Percentiles rank a stretch among this genome's conserved stretches.
phyloP scores from a whole-genome alignment of 2,797 vertebrate species.

The Crenuchus spilurus region DNA sequence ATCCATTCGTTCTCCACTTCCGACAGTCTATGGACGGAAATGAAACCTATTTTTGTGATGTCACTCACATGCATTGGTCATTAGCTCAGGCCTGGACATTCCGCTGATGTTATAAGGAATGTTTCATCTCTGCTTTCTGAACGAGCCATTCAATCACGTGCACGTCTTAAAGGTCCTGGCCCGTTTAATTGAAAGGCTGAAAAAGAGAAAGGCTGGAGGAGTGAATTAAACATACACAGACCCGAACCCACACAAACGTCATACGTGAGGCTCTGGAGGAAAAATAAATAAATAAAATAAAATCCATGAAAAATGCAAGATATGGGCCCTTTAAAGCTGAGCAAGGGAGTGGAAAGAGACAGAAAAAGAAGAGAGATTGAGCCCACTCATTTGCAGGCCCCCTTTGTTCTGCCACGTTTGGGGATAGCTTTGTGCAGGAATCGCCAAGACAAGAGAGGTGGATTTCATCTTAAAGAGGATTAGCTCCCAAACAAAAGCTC shows the following conservation, averaged over 20 bases:
- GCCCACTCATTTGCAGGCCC: constrained; percentile 71
- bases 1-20: too few species aligned
- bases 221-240: too few species aligned
- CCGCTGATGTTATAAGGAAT: background rate
- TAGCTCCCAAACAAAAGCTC: constrained; percentile 62
- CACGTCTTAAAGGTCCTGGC: too few species aligned
- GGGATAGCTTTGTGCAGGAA: constrained; percentile 66
- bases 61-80: background rate
- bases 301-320: background rate
- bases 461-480: constrained; percentile 74
- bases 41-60: too few species aligned
- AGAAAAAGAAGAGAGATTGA: constrained; percentile 67
- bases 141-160: background rate
- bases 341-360: background rate
- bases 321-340: background rate
- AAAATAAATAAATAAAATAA: too few species aligned
- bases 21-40: too few species aligned
- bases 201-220: too few species aligned
- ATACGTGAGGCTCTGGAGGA: background rate
- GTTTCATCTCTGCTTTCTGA: background rate
- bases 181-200: too few species aligned
- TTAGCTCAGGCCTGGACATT: background rate
- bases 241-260: background rate
- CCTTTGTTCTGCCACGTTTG: constrained; percentile 77
- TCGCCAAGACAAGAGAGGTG: constrained; percentile 67